Evolutionary conservation across 2,888 invertebrate genomes (phyloP), one percentile per base, ranked within the genome.

Genomic region (Terebella lapidaria): DNA sequence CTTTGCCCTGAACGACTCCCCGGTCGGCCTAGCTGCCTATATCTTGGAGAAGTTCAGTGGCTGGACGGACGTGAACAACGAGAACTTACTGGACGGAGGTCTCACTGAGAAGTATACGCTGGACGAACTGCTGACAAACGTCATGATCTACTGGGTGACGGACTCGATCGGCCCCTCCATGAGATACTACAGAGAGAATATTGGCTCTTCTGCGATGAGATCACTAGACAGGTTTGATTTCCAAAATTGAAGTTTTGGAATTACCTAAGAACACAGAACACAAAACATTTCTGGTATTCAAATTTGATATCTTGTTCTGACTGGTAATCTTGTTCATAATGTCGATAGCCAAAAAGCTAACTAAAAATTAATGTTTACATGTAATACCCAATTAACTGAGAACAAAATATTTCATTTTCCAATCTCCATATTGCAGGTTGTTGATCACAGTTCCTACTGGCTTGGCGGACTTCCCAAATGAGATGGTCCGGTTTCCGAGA

Each of bases 1-100:
- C 24, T 83, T 86, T 1, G 88, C 83, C 0, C 77, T 93, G 30
- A 82, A 84, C 22, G 89, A 91, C 68, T 89, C 90, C 0, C 94
- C 95, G 0, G 85, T 88, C 0, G 94, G 92, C 0, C 80, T 95
- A 60, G 92, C 92, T 0, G 90, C 90, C 0, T 95, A 94, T 72
- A 89, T 94, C 57, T 79, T 95, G 15, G 94, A 95, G 72, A 94
- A 94, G 77, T 93, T 92, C 81, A 87, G 88, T 15, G 85, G 87
- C 0, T 88, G 89, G 88, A 90, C 89, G 0, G 84, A 87, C 74
- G 74, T 75, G 0, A 75, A 78, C 0, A 72, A 82, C 79, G 22
- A 49, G 4, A 72, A 80, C 0, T 80, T 85, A 0, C 74, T 79
- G 0, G 88, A 90, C 72, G 90, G 90, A 0, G 88, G 87, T 1